These are phyloP conservation scores for Eretmocerus hayati DNA, from an alignment of 2,888 invertebrate genomes.

Conservation along the genomic window DNA sequence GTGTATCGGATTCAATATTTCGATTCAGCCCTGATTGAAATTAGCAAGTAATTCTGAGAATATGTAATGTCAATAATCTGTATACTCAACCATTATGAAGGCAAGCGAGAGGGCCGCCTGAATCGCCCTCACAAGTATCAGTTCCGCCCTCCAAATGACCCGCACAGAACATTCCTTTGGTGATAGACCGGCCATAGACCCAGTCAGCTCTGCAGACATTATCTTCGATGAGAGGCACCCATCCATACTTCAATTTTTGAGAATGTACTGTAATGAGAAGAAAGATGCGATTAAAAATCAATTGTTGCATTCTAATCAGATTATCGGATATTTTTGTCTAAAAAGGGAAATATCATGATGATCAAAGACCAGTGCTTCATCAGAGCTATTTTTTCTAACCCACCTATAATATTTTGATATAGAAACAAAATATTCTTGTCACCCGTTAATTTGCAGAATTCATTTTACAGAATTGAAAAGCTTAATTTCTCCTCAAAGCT, in stretches of 20 bases:
- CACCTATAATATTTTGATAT: no score
- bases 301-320: background rate
- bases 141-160: conserved; percentile 68
- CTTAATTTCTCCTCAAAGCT: no score
- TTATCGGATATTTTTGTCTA: background rate
- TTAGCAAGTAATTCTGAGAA: no score
- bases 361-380: no score
- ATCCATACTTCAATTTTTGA: conserved; percentile 26
- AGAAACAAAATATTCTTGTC: no score
- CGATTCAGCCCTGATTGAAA: no score
- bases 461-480: no score
- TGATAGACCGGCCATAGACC: conserved; percentile 61
- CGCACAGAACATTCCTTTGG: conserved; percentile 73
- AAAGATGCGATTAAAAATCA: no score
- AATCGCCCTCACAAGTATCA: conserved; percentile 78
- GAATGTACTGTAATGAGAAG: conserved; percentile 15
- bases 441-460: no score
- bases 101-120: conserved; percentile 77
- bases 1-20: no score
- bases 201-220: conserved; percentile 59
- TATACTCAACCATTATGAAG: conserved; percentile 55
- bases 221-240: conserved; percentile 59
- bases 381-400: no score
- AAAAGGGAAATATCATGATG: background rate
- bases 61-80: background rate